Conservation (phyloP, 2,888 invertebrate species). For the Netelia inedita region DNA sequence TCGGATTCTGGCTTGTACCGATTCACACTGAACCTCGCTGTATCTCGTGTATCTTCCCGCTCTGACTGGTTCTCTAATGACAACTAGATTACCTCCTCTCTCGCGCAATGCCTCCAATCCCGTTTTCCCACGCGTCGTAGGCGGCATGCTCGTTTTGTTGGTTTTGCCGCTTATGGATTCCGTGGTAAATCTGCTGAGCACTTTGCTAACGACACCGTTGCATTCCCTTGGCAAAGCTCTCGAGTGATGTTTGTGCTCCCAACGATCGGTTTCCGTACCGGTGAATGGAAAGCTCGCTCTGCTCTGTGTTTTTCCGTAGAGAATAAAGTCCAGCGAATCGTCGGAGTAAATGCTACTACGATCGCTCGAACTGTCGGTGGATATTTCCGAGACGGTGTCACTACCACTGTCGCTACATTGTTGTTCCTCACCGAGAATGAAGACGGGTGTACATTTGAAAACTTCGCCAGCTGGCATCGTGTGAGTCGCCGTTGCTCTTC, state of each 20-base stretch:
- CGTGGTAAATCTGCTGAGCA: conserved; percentile 84
- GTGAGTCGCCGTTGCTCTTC: conserved; percentile 83
- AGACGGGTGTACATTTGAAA: conserved; percentile 85
- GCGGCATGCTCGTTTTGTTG: conserved; percentile 44
- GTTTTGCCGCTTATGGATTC: conserved; percentile 69
- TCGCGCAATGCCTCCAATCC: conserved; percentile 85
- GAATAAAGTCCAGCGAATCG: conserved; percentile 85
- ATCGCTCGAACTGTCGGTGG: conserved; percentile 86
- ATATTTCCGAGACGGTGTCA: conserved; percentile 86
- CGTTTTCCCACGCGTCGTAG: conserved; percentile 75
- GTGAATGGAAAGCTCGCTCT: conserved; percentile 83
- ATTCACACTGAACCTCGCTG: conserved; percentile 86
- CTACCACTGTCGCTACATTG: conserved; percentile 85
- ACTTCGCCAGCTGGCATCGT: conserved; percentile 84
- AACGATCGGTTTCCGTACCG: conserved; percentile 79
- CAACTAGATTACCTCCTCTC: conserved; percentile 85
- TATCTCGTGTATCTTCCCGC: conserved; percentile 85
- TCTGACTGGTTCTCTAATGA: conserved; percentile 85
- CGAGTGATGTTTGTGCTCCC: conserved; percentile 78
- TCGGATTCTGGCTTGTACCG: conserved; percentile 85
- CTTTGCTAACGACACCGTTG: conserved; percentile 85
- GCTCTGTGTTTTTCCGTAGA: conserved; percentile 82
- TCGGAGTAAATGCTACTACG: conserved; percentile 86
- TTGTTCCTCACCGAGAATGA: conserved; percentile 83
- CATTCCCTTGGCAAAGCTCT: conserved; percentile 84